Conservation (phyloP, 2,888 invertebrate genomes). For the Caenorhabditis drosophilae region DNA sequence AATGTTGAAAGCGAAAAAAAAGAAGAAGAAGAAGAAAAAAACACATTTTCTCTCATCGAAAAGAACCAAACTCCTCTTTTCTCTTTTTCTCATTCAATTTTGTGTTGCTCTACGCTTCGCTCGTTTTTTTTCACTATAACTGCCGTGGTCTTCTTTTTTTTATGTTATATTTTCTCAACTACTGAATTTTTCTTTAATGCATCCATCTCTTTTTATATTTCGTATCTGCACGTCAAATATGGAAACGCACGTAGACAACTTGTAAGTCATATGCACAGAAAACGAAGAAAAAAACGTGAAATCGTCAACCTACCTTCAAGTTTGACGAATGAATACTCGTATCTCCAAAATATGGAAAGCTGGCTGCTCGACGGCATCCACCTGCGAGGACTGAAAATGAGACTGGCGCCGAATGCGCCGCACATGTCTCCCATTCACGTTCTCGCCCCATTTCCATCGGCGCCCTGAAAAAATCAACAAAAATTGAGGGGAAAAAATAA, state of each 20-base stretch:
- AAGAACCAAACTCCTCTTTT: background rate
- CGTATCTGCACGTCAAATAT: too few relatives aligned
- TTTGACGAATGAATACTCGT: conserved; percentile 28
- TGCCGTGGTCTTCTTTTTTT: too few relatives aligned
- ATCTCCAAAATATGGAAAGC: conserved; percentile 60
- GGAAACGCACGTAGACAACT: too few relatives aligned
- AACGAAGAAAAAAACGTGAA: too few relatives aligned
- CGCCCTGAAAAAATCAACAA: conserved; percentile 15
- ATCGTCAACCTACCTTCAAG: conserved; percentile 34
- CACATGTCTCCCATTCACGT: conserved; percentile 43
- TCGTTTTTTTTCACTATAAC: background rate
- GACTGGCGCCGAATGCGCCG: conserved; percentile 56
- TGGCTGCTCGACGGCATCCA: conserved; percentile 62
- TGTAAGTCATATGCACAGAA: too few relatives aligned
- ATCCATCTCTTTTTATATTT: too few relatives aligned
- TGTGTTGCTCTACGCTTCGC: conserved; percentile 29
- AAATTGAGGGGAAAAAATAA: background rate
- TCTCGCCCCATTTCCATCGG: conserved; percentile 45
- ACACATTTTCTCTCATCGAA: conserved; percentile 1
- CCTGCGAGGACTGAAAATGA: conserved; percentile 41
- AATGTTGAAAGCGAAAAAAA: background rate
- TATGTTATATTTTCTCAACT: too few relatives aligned
- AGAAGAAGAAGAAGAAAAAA: too few relatives aligned
- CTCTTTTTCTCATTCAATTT: conserved; percentile 3
- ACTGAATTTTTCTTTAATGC: too few relatives aligned